Evolutionary conservation across 2,888 invertebrate genomes (phyloP), one percentile per base, ranked within the genome.

Genomic region (Bugulina stolonifera): DNA sequence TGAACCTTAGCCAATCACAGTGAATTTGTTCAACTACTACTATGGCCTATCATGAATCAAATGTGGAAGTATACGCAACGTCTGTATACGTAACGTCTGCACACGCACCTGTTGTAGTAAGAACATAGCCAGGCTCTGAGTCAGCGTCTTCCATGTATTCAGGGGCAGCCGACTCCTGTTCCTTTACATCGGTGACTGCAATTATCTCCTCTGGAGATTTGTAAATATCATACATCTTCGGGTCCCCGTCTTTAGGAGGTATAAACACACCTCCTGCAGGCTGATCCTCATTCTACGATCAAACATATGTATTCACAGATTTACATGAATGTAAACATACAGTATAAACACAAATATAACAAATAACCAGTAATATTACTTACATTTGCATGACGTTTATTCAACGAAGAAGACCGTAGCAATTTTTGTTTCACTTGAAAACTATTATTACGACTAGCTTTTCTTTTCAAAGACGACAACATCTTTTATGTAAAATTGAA

Each of bases 211-310:
- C 52, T 18, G 43, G 70, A 2, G 43, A 23, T 52, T 23, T 70
- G 29, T 70, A 70, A 3, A 70, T 54, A 52, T 70, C 70, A 25
- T 70, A 70, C 70, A 70, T 70, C 52, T 25, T 43, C 2, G 54
- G 25, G 52, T 70, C 70, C 52, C 10, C 52, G 18, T 52, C 70
- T 54, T 70, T 70, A 25, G 70, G 70, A 5, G 70, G 70, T 2
- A 70, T 70, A 54, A 70, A 70, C 23, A 70, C 52, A 2, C 70
- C 70, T 5, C 70, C 70, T 2, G 25, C 32, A 29, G 64, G 64
- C 64, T 64, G 32, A 32, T 64, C 64, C 3, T 64, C 32, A 5
- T 64, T 64, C 64, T 64, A 64, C 29, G 32, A 64, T 3, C 29
- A 64, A 27, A 64, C n/a, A n/a, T n/a, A n/a, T n/a, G n/a, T n/a